Conservation (phyloP, 2,113 vertebrate species). For the Marmota monax region DNA sequence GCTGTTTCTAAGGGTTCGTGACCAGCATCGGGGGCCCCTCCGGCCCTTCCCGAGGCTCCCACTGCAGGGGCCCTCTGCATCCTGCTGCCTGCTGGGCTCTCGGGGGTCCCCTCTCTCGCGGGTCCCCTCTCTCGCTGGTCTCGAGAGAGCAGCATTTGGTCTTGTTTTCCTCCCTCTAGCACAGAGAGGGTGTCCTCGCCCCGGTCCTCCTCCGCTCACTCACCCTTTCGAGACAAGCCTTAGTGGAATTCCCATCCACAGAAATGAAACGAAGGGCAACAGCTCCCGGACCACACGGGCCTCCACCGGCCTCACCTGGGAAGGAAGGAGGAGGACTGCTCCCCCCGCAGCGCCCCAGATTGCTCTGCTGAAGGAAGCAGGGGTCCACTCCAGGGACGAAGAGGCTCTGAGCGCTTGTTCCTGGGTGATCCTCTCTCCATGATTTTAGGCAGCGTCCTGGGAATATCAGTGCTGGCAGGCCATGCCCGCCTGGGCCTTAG, state of each 20-base stretch:
- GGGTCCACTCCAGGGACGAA: not conserved
- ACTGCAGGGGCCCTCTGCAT: too few species aligned
- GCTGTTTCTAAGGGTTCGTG: not conserved
- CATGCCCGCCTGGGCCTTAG: not conserved
- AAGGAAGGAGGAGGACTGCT: not conserved
- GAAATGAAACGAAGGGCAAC: not conserved
- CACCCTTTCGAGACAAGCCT: not conserved
- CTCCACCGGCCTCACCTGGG: not conserved
- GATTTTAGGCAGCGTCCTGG: not conserved
- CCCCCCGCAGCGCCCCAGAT: not conserved
- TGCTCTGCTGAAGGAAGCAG: not conserved
- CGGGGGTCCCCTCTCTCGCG: not conserved
- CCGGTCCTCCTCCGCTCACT: rapidly evolving
- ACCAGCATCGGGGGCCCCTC: not conserved
- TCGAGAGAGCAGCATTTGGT: not conserved
- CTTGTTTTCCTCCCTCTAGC: not conserved
- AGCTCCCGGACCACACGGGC: not conserved
- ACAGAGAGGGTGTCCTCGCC: rapidly evolving
- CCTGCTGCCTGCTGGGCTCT: not conserved
- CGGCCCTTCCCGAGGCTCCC: not conserved
- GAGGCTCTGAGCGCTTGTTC: not conserved
- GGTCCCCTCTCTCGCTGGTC: too few species aligned
- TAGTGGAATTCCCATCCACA: not conserved
- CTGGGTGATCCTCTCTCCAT: not conserved
- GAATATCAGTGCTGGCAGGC: not conserved